Percentiles rank a stretch among this genome's conserved stretches.
Conservation (phyloP, 37 sponge, comb jelly and placozoan species). For the Spongilla lacustris region DNA sequence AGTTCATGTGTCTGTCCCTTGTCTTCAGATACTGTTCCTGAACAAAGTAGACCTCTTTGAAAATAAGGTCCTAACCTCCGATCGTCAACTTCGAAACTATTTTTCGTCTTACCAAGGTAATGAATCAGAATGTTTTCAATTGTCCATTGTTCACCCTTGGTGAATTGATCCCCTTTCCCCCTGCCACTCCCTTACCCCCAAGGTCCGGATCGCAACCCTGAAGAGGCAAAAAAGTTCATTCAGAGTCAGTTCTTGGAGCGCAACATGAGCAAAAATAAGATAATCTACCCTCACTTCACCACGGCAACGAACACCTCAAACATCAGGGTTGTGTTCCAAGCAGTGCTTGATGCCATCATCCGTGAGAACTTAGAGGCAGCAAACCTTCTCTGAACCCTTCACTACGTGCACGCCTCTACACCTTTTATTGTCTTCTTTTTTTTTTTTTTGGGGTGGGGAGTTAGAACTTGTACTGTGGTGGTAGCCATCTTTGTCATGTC, state of each 20-base stretch:
- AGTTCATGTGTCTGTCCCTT: no score
- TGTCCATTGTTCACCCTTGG: no score
- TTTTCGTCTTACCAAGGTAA: slow-evolving; percentile 86
- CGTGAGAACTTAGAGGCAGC: slow-evolving; percentile 94
- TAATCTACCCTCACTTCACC: slow-evolving; percentile 95
- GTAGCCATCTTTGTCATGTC: background rate
- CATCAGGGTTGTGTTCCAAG: slow-evolving; percentile 90
- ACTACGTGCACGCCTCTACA: background rate
- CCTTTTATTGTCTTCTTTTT: background rate
- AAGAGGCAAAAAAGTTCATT: slow-evolving; percentile 83
- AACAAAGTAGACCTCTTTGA: slow-evolving; percentile 96
- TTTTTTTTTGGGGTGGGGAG: background rate
- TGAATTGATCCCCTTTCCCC: slow-evolving; percentile 5
- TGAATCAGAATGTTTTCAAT: background rate
- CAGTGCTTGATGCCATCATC: slow-evolving; percentile 92
- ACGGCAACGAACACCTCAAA: slow-evolving; percentile 97
- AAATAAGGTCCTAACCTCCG: slow-evolving; percentile 85
- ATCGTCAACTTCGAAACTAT: slow-evolving; percentile 89
- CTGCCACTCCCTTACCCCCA: background rate
- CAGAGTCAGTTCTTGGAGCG: slow-evolving; percentile 75
- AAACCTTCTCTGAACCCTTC: slow-evolving; percentile 79
- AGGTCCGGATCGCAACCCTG: slow-evolving; percentile 92
- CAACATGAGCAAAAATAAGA: slow-evolving; percentile 89
- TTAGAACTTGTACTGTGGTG: background rate
- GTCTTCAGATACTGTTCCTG: slow-evolving; percentile 91